Evolutionary conservation across 2,888 invertebrate species (phyloP).

Genomic region (Philonicus albiceps): DNA sequence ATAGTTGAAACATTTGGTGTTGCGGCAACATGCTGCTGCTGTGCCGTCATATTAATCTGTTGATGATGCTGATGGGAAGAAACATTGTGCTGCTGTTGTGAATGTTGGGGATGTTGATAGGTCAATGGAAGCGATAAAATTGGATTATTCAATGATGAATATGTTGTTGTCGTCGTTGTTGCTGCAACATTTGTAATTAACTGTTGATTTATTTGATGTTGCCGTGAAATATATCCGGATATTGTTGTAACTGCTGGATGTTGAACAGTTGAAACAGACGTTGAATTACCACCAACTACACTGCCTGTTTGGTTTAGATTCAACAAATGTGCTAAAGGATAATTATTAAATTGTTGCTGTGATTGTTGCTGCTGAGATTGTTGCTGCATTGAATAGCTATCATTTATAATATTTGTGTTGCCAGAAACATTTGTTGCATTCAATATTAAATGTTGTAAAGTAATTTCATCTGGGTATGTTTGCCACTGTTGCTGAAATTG

Average conservation of each 20-base stretch:
- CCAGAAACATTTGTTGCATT: neutral
- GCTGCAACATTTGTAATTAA: neutral
- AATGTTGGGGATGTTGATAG: conserved; percentile 26
- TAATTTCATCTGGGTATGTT: conserved; percentile 33
- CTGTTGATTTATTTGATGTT: neutral
- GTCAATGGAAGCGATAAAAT: conserved; percentile 41
- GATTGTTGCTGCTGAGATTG: conserved; percentile 46
- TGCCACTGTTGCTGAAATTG: conserved; percentile 48
- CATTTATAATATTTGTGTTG: conserved; percentile 24
- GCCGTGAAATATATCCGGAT: neutral
- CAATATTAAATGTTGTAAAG: neutral
- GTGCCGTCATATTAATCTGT: neutral
- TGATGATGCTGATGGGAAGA: conserved; percentile 23
- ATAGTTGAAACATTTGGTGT: neutral
- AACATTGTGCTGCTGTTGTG: neutral
- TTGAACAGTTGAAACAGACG: neutral
- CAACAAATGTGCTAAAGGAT: neutral
- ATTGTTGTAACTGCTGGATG: conserved; percentile 3
- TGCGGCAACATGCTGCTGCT: conserved; percentile 20
- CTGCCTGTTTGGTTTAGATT: neutral
- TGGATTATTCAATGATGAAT: conserved; percentile 43
- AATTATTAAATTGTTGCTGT: conserved; percentile 30
- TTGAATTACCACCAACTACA: neutral
- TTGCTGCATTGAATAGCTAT: conserved; percentile 47
- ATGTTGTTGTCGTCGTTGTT: conserved; percentile 40